Evolutionary conservation across 1,140 invertebrate genomes (phyloP), one percentile per base, ranked within the genome.

Genomic region (Drosophila insularis): DNA sequence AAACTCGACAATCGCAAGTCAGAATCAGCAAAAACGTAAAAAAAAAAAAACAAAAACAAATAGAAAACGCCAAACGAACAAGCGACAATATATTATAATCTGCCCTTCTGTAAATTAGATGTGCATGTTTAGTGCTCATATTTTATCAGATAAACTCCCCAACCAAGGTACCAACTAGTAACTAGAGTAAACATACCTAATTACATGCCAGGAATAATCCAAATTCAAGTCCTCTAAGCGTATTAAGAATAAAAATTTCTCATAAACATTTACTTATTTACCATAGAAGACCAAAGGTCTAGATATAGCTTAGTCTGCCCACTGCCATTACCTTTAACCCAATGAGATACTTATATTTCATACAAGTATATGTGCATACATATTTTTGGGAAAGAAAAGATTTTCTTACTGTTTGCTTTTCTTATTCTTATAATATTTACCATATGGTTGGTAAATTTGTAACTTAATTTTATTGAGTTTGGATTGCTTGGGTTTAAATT

Each of bases 121-220:
- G 80, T 87, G 84, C 84, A 87, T 87, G 84, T 84, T 84, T 66
- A 77, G 61, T 62, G 86, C 76, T 69, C 69, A 87, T 87, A 89
- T 81, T 87, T 86, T 81, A 86, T 85, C 70, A 64, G 73, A 76
- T 76, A 76, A 76, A 73, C 39, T 37, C 54, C 32, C 13, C n/a
- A 21, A 27, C 50, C 40, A 32, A 74, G 58, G 17, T 40, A 55
- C 64, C 55, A 50, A 63, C 63, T 61, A 37, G 31, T 19, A 23
- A 37, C 55, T n/a, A 58, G 17, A 58, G 55, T 35, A 58, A 58
- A 58, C 31, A 19, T 19, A 17, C 31, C 23, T 58, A 58, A 32
- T 35, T 35, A 37, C 31, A 31, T 5, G 17, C 17, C 14, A 37
- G 21, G 6, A 10, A 56, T 19, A 37, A 19, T 35, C 1, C 10